Evolutionary conservation across 2,113 vertebrate species (phyloP), one percentile per base, ranked within the genome.

Genomic region (Orientallactaga bullata): DNA sequence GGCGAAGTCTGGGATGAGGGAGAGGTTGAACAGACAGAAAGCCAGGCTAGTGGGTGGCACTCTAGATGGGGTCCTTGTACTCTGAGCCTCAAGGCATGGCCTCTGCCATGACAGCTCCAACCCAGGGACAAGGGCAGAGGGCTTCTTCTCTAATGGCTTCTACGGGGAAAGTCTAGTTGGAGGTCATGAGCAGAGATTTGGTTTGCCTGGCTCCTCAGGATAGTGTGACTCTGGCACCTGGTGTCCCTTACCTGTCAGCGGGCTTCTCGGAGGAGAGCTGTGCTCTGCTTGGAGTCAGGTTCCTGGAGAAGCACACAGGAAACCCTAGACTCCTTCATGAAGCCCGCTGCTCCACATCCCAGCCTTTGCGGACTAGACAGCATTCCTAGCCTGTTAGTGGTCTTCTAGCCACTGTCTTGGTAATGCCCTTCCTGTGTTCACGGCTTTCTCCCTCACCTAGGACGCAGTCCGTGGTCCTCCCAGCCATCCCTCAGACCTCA

Each of bases 211-310:
- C 3, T 35, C 78, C 21, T 55, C 55, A 13, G 55, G 10, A 55
- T 5, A 2, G 55, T 0, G 30, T 32, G 78, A 20, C n/a, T n/a
- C 26, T 26, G 26, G 65, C 26, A 37, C 32, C 32, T 5, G 15
- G 28, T 2, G 1, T 47, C 35, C 13, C 55, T 73, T 47, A 2
- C 11, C 26, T 4, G 71, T 47, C 21, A n/a, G 1, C 21, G 51
- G 16, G 28, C n/a, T 30, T 9, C 2, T 3, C 0, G 0, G 74
- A 5, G 18, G 1, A 3, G 9, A 20, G 7, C 10, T 0, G 1
- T 4, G 21, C 26, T n/a, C 42, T 1, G 51, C 1, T 1, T 9
- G 37, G 74, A 0, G 69, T 35, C 26, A 12, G 65, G 58, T 15
- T 7, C 35, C 63, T 65, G 63, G 63, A 8, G 16, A 1, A 0